A percentile compares a stretch with the other conserved stretches of the same genome.
Conservation (phyloP, 2,797 vertebrate genomes). For the Gymnoscopelus braueri region DNA sequence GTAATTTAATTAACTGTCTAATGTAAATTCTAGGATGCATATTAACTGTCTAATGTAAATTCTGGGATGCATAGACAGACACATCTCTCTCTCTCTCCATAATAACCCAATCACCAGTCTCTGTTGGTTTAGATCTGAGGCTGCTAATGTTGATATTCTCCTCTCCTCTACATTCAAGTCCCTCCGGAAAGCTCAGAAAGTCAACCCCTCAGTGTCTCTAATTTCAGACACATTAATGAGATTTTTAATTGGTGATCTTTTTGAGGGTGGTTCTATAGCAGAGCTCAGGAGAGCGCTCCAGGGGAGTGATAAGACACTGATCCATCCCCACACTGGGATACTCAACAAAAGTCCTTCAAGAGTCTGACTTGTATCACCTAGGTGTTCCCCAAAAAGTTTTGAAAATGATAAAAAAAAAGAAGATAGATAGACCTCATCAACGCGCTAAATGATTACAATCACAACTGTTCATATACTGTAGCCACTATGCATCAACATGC, state of each 20-base stretch:
- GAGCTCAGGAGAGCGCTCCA: slow-evolving; percentile 69
- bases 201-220: slow-evolving; percentile 75
- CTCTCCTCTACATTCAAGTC: slow-evolving; percentile 58
- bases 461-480: too few species aligned
- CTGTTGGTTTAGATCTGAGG: slow-evolving; percentile 56
- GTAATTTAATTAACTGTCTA: too few species aligned
- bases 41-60: too few species aligned
- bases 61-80: too few species aligned
- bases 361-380: slow-evolving; percentile 17
- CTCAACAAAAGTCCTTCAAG: slow-evolving; percentile 23
- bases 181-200: slow-evolving; percentile 72
- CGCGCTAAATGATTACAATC: too few species aligned
- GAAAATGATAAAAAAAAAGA: background rate
- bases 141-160: slow-evolving; percentile 65
- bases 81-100: too few species aligned
- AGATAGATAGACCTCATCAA: background rate
- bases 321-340: slow-evolving; percentile 43
- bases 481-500: too few species aligned
- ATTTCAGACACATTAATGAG: slow-evolving; percentile 83
- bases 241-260: slow-evolving; percentile 86
- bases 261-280: slow-evolving; percentile 65
- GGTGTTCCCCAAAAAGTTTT: background rate
- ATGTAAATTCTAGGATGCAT: too few species aligned
- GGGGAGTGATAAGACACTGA: slow-evolving; percentile 40
- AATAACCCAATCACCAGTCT: slow-evolving; percentile 62